Conservation (phyloP, 2,888 invertebrate species). For the Morpho deidamia region DNA sequence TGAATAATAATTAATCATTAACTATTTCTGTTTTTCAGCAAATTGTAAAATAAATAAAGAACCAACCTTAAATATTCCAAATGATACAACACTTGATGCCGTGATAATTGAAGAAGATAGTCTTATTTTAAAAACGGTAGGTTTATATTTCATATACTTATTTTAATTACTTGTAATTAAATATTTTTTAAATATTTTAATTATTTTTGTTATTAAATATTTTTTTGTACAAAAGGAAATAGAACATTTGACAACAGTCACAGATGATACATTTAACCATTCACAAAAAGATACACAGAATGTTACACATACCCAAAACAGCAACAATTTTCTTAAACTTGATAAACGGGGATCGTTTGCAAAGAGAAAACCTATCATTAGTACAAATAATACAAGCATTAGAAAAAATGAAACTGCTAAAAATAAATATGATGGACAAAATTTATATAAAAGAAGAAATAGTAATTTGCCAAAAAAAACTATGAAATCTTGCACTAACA, state of each 20-base stretch:
- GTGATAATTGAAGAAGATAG: not conserved
- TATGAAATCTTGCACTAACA: not conserved
- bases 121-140: not conserved
- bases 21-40: not conserved
- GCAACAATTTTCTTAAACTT: not conserved
- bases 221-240: not conserved
- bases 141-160: not conserved
- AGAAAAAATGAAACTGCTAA: conserved; percentile 5
- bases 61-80: not conserved
- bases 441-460: conserved; percentile 3
- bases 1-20: no score
- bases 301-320: not conserved
- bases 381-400: conserved; percentile 6
- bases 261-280: not conserved
- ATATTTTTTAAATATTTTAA: not conserved
- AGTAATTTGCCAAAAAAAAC: not conserved
- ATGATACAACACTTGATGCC: not conserved
- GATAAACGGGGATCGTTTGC: not conserved
- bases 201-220: not conserved
- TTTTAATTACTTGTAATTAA: not conserved
- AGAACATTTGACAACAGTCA: not conserved
- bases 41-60: not conserved
- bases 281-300: not conserved
- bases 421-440: not conserved
- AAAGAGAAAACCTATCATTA: conserved; percentile 1